These are phyloP conservation scores for Andrena trimmerana DNA, from an alignment of 2,888 invertebrate genomes.

Conservation along the genomic window DNA sequence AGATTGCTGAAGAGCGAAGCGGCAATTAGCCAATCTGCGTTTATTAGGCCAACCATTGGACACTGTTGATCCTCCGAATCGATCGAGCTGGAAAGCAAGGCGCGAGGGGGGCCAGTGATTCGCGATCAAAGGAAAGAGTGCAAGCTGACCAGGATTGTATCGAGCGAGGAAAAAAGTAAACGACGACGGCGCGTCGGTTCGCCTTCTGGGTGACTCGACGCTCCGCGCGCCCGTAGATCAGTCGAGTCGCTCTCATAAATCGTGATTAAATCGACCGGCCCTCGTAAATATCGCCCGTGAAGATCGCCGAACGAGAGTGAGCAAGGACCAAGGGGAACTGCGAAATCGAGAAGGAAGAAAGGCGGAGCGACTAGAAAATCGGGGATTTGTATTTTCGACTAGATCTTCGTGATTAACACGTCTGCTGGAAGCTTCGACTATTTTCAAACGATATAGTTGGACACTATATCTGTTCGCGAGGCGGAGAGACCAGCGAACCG, in stretches of 20 bases:
- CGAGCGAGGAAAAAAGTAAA: conserved; percentile 43
- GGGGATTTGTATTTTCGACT: neutral
- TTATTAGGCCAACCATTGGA: neutral
- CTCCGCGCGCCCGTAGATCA: conserved; percentile 64
- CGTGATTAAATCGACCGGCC: conserved; percentile 67
- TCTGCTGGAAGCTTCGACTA: neutral
- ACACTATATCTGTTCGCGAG: too few relatives aligned
- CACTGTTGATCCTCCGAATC: conserved; percentile 18
- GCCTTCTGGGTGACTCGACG: conserved; percentile 60
- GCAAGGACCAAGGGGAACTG: conserved; percentile 7
- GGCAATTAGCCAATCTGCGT: conserved; percentile 3
- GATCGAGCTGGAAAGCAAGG: conserved; percentile 5
- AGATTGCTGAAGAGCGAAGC: neutral
- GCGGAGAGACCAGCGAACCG: too few relatives aligned
- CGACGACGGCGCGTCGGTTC: conserved; percentile 47
- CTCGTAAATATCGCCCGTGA: conserved; percentile 62
- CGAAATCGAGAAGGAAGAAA: conserved; percentile 4
- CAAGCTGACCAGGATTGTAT: conserved; percentile 40
- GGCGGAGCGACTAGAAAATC: conserved; percentile 6
- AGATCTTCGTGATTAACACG: neutral
- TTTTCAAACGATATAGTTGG: neutral
- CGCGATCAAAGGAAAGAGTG: conserved; percentile 47
- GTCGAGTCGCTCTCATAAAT: conserved; percentile 66
- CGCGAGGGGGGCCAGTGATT: conserved; percentile 6
- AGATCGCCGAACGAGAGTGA: conserved; percentile 26